Conservation (phyloP, 2,888 invertebrate species). For the Tromatobia lineatoria region DNA sequence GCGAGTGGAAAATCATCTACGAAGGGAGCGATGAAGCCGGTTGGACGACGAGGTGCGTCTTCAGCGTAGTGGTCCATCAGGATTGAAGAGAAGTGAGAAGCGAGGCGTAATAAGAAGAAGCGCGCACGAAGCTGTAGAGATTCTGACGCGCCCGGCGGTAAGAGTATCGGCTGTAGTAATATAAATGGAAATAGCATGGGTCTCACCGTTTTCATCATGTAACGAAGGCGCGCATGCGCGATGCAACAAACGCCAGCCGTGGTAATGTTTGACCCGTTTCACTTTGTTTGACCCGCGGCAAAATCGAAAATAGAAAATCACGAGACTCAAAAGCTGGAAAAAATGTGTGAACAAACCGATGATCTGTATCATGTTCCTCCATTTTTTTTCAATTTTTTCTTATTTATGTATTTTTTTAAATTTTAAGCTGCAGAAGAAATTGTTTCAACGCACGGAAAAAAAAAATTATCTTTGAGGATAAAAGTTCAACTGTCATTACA, state of each 20-base stretch:
- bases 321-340: conserved; percentile 14
- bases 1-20: conserved; percentile 86
- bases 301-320: conserved; percentile 46
- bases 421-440: too few relatives aligned
- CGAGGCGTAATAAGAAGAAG: conserved; percentile 43
- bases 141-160: conserved; percentile 25
- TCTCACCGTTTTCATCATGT: conserved; percentile 62
- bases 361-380: background rate
- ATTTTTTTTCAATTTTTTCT: background rate
- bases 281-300: conserved; percentile 69
- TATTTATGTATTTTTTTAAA: too few relatives aligned
- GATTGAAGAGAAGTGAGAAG: conserved; percentile 53
- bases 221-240: conserved; percentile 52
- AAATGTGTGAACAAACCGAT: conserved; percentile 3
- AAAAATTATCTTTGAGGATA: background rate
- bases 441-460: too few relatives aligned
- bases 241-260: background rate
- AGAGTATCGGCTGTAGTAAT: conserved; percentile 76
- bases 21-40: conserved; percentile 86
- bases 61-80: conserved; percentile 82
- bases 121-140: conserved; percentile 13
- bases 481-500: background rate
- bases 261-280: conserved; percentile 76
- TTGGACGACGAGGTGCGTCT: conserved; percentile 86
- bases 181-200: conserved; percentile 81